These are phyloP conservation scores for Zaprionus davidi DNA, from an alignment of 1,140 invertebrate genomes.

Conservation along the genomic window DNA sequence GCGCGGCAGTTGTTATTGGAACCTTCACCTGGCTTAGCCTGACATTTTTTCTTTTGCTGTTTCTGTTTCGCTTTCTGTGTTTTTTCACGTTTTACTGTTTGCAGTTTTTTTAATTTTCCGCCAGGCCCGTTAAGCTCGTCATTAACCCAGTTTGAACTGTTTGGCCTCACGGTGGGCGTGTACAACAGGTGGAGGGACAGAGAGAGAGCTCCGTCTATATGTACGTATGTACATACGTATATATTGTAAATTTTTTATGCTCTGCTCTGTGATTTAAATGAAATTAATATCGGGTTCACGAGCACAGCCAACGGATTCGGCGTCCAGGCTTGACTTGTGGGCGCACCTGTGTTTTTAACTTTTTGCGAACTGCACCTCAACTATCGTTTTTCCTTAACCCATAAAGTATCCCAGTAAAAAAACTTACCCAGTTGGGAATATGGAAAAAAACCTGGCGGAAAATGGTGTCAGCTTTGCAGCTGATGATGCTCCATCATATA, in stretches of 20 bases:
- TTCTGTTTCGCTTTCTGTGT: constrained; percentile 30
- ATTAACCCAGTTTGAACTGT: constrained; percentile 79
- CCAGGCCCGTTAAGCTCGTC: constrained; percentile 74
- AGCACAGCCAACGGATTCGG: constrained; percentile 18
- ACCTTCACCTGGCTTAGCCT: constrained; percentile 51
- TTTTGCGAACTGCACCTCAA: constrained; percentile 55
- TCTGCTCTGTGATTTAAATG: constrained; percentile 62
- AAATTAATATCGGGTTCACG: constrained; percentile 56
- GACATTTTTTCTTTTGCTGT: constrained; percentile 36
- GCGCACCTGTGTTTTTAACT: constrained; percentile 64
- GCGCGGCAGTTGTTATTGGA: constrained; percentile 27
- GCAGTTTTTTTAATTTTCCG: constrained; percentile 71
- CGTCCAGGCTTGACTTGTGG: constrained; percentile 58
- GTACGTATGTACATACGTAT: neutral
- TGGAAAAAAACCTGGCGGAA: neutral
- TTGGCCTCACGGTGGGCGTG: constrained; percentile 34
- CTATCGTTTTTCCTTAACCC: constrained; percentile 63
- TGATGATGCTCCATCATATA: neutral
- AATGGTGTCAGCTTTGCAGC: constrained; percentile 2
- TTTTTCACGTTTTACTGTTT: constrained; percentile 35
- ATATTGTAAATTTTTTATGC: constrained; percentile 55
- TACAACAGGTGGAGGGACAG: too few species aligned
- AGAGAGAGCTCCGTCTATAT: too few species aligned
- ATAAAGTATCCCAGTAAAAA: constrained; percentile 27
- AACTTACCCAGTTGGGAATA: neutral